Base-by-base conservation (phyloP, 2,797 vertebrate genomes). In the Pipistrellus pipistrellus region DNA sequence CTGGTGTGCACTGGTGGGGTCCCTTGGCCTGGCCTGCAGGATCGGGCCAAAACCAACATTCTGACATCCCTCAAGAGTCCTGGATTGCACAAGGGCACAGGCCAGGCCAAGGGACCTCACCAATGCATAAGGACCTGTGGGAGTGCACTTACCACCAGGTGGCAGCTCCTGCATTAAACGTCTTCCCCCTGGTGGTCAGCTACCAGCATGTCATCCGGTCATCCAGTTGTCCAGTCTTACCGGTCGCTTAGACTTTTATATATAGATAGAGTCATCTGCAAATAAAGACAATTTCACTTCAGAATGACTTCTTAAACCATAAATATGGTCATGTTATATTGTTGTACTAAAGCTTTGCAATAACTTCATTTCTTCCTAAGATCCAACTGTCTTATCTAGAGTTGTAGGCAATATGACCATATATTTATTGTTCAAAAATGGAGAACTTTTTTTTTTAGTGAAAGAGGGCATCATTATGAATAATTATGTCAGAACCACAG, bases 401-500 rank as follows among this genome's bases (percentile, higher is more conserved):
- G 8, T 66, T 76, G 12, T 14, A 68, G 21, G 4, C 44, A 73
- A 69, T 72, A n/a, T 32, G 6, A n/a, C 7, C 20, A 44, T 55
- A 75, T 41, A 59, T 84, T 83, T 77, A 11, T 25, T 69, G 32
- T 88, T 11, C 27, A 73, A 66, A 66, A 75, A 68, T 59, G 41
- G 51, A 75, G 21, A 32, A 14, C 30, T 15, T 88, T 83, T 83
- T n/a, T n/a, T 48, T 57, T n/a, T n/a, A 21, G 32, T 93, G 59
- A 57, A 38, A 57, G 66, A 53, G 35, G 38, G 11, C 55, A 48
- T 59, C 25, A 59, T 69, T 46, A 38, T 75, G 59, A 69, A 71
- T 71, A 71, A 46, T 93, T 69, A 46, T 89, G 92, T 76, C 20
- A 69, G 35, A 46, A 59, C 17, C 17, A 62, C 41, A 84, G 71